phyloP scores from a whole-genome alignment of 2,888 invertebrate genomes.

The Neoaliturus tenellus region DNA sequence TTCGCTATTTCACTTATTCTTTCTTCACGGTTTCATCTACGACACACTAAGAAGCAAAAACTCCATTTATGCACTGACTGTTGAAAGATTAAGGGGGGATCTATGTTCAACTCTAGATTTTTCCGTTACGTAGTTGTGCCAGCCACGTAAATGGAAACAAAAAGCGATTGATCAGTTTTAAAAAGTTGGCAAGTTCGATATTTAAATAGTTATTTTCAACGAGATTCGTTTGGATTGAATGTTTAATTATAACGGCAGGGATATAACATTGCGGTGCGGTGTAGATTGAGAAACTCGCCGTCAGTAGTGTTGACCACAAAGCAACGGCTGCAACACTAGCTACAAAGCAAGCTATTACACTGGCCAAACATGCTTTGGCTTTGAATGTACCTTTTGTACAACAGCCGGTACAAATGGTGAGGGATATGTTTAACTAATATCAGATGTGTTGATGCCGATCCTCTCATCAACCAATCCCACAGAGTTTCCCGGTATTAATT shows the following conservation, averaged over 20 bases:
- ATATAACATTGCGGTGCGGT: not conserved
- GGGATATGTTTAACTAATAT: not conserved
- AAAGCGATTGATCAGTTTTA: no score
- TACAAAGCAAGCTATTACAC: constrained; percentile 17
- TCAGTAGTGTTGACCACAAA: not conserved
- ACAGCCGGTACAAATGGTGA: not conserved
- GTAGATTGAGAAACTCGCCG: not conserved
- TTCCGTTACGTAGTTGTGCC: no score
- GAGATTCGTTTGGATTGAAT: not conserved
- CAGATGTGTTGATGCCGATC: not conserved
- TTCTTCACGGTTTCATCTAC: no score
- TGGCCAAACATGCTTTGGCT: constrained; percentile 3
- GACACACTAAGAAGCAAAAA: no score
- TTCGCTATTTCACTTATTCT: no score
- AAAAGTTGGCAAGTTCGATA: no score
- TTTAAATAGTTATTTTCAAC: no score
- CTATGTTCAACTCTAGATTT: no score
- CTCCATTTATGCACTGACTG: no score
- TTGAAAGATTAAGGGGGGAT: no score
- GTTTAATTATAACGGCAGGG: not conserved
- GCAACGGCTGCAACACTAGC: not conserved
- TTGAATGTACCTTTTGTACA: not conserved
- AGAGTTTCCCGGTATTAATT: no score
- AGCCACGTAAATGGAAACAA: no score
- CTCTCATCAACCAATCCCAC: not conserved